phyloP scores from a whole-genome alignment of 2,113 vertebrate genomes.

The Progne subis region DNA sequence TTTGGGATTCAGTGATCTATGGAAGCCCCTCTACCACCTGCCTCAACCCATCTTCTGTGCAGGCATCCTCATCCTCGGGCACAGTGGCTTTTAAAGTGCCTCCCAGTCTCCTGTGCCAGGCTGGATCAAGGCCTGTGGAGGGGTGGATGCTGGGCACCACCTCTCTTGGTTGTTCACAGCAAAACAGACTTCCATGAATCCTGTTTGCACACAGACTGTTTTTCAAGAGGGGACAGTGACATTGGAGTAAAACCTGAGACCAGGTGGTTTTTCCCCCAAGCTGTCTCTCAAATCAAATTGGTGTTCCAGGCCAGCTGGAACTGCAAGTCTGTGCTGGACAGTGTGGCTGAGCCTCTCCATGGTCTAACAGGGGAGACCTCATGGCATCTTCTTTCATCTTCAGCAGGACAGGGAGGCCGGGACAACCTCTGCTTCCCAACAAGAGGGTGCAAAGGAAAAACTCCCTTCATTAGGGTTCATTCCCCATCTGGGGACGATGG shows the following conservation, averaged over 20 bases:
- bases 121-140: neutral
- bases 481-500: neutral
- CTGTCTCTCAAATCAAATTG: neutral
- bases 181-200: neutral
- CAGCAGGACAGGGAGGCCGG: neutral
- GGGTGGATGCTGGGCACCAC: neutral
- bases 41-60: neutral
- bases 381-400: neutral
- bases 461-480: accelerated
- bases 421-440: neutral
- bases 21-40: neutral
- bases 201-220: neutral
- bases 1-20: neutral
- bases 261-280: neutral
- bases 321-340: neutral
- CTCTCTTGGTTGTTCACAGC: neutral
- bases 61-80: neutral
- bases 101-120: neutral
- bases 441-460: neutral
- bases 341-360: accelerated
- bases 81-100: neutral
- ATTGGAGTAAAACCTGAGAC: neutral
- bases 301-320: neutral
- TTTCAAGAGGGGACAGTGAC: neutral
- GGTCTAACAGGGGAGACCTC: neutral